phyloP scores from a whole-genome alignment of 2,113 vertebrate genomes.

The Nesogale talazaci region DNA sequence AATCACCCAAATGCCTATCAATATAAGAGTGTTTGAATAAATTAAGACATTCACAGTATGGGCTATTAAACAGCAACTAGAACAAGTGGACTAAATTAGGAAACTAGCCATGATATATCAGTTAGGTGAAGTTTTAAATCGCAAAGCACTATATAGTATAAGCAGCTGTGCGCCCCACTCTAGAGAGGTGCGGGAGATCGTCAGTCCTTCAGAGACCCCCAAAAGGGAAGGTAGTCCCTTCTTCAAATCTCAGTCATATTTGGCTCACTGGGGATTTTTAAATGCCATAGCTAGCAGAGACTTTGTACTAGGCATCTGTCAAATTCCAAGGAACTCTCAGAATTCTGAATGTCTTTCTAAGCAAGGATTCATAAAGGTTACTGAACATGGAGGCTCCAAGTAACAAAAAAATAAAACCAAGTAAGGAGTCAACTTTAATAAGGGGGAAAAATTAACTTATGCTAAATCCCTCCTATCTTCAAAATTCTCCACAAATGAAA shows the following conservation, averaged over 20 bases:
- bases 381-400: not conserved
- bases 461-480: not conserved
- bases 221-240: not conserved
- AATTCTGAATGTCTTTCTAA: not conserved
- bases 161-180: not conserved
- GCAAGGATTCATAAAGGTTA: not conserved
- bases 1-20: not conserved
- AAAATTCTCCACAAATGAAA: constrained; percentile 35
- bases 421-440: not conserved
- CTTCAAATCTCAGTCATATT: not conserved
- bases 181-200: not conserved
- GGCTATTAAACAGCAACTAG: not conserved
- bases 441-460: not conserved
- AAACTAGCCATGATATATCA: not conserved
- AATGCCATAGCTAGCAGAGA: not conserved
- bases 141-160: not conserved
- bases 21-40: not conserved
- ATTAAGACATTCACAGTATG: not conserved
- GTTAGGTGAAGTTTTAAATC: not conserved
- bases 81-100: no score
- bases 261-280: not conserved
- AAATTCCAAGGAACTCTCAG: constrained; percentile 22
- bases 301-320: not conserved
- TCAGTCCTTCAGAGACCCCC: not conserved
- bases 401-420: not conserved